Evolutionary conservation across 2,888 invertebrate species (phyloP).

Genomic region (Melanotus villosus): DNA sequence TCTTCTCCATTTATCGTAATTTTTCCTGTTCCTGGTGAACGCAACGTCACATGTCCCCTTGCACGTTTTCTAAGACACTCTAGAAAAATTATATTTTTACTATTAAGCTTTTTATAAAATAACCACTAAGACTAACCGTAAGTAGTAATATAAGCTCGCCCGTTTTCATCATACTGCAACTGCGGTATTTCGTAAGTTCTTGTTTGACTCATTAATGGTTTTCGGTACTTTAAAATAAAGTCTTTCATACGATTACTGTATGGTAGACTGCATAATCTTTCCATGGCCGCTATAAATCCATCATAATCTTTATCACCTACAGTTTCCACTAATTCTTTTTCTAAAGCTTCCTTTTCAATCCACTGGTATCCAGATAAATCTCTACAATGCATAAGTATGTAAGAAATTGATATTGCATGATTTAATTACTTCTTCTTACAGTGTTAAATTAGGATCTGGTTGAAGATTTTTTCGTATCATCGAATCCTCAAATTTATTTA

Average conservation of each 20-base stretch:
- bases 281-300: conserved; percentile 80
- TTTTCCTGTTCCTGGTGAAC: conserved; percentile 86
- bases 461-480: conserved; percentile 75
- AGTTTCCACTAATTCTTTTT: conserved; percentile 76
- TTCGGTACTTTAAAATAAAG: conserved; percentile 81
- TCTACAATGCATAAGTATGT: conserved; percentile 64
- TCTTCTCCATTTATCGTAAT: conserved; percentile 86
- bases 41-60: conserved; percentile 84
- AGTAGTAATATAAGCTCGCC: conserved; percentile 79
- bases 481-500: conserved; percentile 80
- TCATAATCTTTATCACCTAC: conserved; percentile 80
- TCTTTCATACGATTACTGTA: conserved; percentile 80
- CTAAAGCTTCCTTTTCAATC: conserved; percentile 78
- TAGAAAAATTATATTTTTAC: conserved; percentile 57
- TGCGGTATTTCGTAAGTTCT: conserved; percentile 77
- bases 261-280: conserved; percentile 79
- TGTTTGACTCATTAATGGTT: conserved; percentile 73
- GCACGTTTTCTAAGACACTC: conserved; percentile 82
- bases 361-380: conserved; percentile 74
- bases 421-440: conserved; percentile 67
- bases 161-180: conserved; percentile 78
- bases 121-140: conserved; percentile 69
- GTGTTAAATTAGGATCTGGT: conserved; percentile 73
- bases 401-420: conserved; percentile 20
- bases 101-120: conserved; percentile 8